A percentile compares a stretch with the other conserved stretches of the same genome.
phyloP scores from a whole-genome alignment of 2,113 vertebrate genomes.

The Coptodon bakossiorum region DNA sequence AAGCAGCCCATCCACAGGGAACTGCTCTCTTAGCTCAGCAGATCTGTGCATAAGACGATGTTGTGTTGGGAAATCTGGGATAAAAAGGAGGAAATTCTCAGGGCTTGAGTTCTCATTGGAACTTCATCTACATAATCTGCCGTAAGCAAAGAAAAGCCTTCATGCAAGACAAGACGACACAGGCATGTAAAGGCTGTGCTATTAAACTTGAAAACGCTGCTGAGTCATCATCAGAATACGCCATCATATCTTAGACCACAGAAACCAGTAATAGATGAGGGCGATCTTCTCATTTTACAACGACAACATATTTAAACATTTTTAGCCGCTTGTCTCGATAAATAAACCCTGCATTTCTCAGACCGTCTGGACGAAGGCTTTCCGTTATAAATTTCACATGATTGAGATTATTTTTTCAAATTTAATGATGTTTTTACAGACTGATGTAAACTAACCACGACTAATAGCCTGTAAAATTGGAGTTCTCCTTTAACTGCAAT shows the following conservation, averaged over 20 bases:
- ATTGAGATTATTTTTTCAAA: background rate
- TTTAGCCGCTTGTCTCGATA: background rate
- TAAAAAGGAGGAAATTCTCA: constrained; percentile 32
- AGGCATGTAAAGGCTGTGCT: background rate
- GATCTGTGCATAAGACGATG: background rate
- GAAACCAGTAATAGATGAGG: background rate
- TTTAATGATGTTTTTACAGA: background rate
- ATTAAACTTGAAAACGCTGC: background rate
- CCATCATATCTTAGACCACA: background rate
- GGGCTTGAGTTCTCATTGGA: constrained; percentile 13
- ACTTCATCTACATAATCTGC: constrained; percentile 41
- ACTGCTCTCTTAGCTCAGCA: background rate
- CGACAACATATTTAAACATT: background rate
- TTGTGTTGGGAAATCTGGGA: background rate
- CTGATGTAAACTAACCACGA: background rate
- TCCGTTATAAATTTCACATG: background rate
- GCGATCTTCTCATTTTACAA: background rate
- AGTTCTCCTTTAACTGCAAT: background rate
- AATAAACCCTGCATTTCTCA: background rate
- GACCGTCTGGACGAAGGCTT: background rate
- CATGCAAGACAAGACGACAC: constrained; percentile 33
- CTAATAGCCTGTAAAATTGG: background rate
- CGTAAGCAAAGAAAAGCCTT: constrained; percentile 17
- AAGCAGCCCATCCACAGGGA: background rate
- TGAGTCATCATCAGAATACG: constrained; percentile 30